phyloP scores from a whole-genome alignment of 1,140 invertebrate species.

The Wasmannia auropunctata region DNA sequence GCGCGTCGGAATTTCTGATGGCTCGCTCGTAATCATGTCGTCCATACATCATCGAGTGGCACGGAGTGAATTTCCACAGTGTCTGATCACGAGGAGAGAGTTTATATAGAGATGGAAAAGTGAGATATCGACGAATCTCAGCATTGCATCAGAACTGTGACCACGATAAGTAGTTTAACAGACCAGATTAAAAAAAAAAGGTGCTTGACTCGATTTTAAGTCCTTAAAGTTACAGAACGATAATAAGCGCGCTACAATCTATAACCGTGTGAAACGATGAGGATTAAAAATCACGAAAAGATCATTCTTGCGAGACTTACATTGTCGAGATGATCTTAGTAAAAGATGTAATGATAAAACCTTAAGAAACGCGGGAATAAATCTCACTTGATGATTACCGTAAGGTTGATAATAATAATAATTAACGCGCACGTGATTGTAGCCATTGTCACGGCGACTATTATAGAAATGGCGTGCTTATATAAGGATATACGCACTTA shows the following conservation, averaged over 20 bases:
- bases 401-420: constrained; percentile 35
- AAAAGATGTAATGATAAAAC: constrained; percentile 22
- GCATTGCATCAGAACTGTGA: neutral
- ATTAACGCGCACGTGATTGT: constrained; percentile 41
- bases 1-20: constrained; percentile 41
- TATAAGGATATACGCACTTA: constrained; percentile 22
- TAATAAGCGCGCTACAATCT: neutral
- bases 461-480: constrained; percentile 18
- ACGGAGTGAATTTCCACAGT: constrained; percentile 10
- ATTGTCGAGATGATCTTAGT: constrained; percentile 3
- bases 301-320: constrained; percentile 2
- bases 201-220: neutral
- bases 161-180: neutral
- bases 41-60: neutral
- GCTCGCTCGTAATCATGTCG: constrained; percentile 24
- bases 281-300: neutral
- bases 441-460: constrained; percentile 2
- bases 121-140: neutral
- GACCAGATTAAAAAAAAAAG: neutral
- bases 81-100: constrained; percentile 15
- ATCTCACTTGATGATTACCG: constrained; percentile 13
- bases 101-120: constrained; percentile 6
- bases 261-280: neutral
- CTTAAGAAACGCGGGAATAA: constrained; percentile 2
- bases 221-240: neutral